A percentile compares a stretch with the other conserved stretches of the same genome.
Evolutionary conservation across 2,888 invertebrate species (phyloP).

Genomic region (Meteorus colon): DNA sequence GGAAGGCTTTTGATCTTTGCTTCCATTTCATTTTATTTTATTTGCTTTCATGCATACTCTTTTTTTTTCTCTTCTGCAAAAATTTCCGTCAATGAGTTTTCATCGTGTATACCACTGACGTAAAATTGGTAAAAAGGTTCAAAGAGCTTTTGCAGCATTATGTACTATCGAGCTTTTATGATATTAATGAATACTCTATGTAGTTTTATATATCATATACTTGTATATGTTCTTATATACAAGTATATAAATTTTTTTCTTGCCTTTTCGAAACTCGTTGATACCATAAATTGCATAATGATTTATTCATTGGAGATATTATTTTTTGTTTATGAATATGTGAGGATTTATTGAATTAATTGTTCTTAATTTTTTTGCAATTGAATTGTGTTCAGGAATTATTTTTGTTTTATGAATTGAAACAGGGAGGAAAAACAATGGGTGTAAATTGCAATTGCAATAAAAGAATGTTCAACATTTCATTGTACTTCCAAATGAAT

Average conservation of each 20-base stretch:
- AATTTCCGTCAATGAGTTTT: slow-evolving; percentile 15
- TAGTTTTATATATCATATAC: background rate
- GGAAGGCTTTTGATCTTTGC: slow-evolving; percentile 25
- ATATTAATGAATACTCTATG: slow-evolving; percentile 10
- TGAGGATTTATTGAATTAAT: too few species aligned
- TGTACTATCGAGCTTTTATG: background rate
- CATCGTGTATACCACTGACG: background rate
- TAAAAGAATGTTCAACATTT: too few species aligned
- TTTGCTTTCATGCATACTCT: background rate
- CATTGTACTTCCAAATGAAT: too few species aligned
- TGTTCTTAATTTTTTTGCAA: too few species aligned
- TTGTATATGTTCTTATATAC: background rate
- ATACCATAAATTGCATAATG: too few species aligned
- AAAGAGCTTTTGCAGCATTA: slow-evolving; percentile 14
- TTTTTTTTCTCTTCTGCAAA: background rate
- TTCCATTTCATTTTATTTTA: background rate
- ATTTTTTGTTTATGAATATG: too few species aligned
- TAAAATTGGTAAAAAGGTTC: background rate
- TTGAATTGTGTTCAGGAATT: too few species aligned
- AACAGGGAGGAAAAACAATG: too few species aligned
- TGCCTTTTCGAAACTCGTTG: background rate
- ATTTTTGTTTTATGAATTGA: too few species aligned
- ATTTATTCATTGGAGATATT: too few species aligned
- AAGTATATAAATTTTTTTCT: background rate
- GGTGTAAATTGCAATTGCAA: too few species aligned